These are phyloP conservation scores for Andrena bucephala DNA, from an alignment of 2,888 invertebrate genomes.

Conservation along the genomic window DNA sequence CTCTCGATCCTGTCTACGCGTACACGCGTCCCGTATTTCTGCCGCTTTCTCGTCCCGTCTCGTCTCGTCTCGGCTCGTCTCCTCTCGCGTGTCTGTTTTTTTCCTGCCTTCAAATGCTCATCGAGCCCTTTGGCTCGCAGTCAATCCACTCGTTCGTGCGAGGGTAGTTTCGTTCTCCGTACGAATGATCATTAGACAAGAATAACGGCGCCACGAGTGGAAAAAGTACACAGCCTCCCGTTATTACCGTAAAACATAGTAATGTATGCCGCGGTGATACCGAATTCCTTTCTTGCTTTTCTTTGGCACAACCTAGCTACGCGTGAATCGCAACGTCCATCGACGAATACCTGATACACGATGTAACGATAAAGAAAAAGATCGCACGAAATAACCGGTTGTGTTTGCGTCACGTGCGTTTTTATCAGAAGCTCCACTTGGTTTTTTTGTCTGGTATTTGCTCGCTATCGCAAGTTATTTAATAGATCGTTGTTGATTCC, in stretches of 20 bases:
- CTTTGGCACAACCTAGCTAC: neutral
- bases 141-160: neutral
- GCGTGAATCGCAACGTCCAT: neutral
- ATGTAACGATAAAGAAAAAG: neutral
- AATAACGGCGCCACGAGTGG: neutral
- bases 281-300: neutral
- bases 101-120: neutral
- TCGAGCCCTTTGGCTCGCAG: neutral
- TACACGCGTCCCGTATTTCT: constrained; percentile 24
- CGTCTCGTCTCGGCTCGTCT: too few relatives aligned
- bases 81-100: neutral
- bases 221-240: neutral
- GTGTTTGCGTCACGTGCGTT: constrained; percentile 31
- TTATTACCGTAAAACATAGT: neutral
- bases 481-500: neutral
- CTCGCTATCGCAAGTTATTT: neutral
- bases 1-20: constrained; percentile 47
- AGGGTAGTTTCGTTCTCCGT: neutral
- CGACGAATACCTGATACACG: neutral
- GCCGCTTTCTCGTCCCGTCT: constrained; percentile 19
- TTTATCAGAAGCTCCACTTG: neutral
- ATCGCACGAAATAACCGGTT: constrained; percentile 37
- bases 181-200: neutral
- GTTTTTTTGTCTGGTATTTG: neutral
- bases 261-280: neutral